Base-by-base conservation (phyloP, 2,888 invertebrate genomes). In the Coelopa pilipes region DNA sequence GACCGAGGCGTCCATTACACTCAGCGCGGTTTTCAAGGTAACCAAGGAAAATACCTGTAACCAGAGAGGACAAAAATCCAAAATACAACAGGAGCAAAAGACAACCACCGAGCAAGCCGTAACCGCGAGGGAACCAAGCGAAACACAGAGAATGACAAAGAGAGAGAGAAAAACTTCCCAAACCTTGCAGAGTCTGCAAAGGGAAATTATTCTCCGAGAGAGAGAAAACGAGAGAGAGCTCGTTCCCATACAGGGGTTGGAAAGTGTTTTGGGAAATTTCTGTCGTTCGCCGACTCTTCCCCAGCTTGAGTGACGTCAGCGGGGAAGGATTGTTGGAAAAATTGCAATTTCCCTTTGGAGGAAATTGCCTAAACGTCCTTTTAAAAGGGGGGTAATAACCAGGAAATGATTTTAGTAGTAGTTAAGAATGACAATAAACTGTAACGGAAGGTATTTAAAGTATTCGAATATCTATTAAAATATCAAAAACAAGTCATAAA, bases 291-390 rank as follows among this genome's bases (percentile, higher is more conserved):
- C 21, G 50, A 24, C 46, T 45, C 71, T 75, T 74, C 76, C 79
- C 81, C 79, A 67, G n/a, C 49, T n/a, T 13, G 15, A 71, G 70
- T 80, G 81, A 81, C 80, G 76, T 80, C 80, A 81, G 21, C 19
- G 70, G 74, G 78, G 57, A 72, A 47, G n/a, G n/a, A n/a, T n/a
- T n/a, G n/a, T n/a, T n/a, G n/a, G n/a, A n/a, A n/a, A n/a, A n/a
- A n/a, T n/a, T n/a, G n/a, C 7, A 2, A 34, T 34, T 34, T 34
- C 34, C 34, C 34, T 34, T 4, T 4, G 34, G 7, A 34, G 34
- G 2, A 7, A 34, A 34, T 7, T n/a, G n/a, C n/a, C n/a, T n/a
- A n/a, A 34, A 34, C 7, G 34, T 2, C 34, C 7, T 34, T 2
- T 34, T 34, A 4, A 7, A 34, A 34, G 34, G 7, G 34, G 34